These are phyloP conservation scores for Denticeps clupeoides DNA, from an alignment of 2,797 vertebrate genomes.

Conservation along the genomic window DNA sequence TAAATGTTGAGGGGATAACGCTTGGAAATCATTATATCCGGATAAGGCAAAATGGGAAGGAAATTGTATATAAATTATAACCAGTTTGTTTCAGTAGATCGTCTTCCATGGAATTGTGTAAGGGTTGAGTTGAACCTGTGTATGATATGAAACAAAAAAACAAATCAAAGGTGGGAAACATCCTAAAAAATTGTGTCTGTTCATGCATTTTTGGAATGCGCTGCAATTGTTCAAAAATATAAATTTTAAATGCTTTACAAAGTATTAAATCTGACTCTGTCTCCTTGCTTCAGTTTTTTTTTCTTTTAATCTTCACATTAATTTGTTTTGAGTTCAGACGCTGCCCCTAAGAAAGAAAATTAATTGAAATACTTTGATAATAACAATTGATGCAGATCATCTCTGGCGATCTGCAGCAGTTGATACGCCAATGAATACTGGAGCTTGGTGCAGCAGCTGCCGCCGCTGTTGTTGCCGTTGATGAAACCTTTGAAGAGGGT, in stretches of 20 bases:
- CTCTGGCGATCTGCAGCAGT: background rate
- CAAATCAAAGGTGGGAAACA: no score
- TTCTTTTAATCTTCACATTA: no score
- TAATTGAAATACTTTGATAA: no score
- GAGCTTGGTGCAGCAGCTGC: background rate
- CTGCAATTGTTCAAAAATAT: no score
- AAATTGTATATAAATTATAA: conserved; percentile 22
- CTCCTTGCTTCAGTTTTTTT: no score
- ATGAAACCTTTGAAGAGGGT: conserved; percentile 14
- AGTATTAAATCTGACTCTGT: no score
- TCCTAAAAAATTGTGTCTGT: background rate
- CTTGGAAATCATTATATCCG: conserved; percentile 24
- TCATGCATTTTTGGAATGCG: background rate
- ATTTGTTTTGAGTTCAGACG: no score
- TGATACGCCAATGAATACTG: background rate
- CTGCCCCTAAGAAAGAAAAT: no score
- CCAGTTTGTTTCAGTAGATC: conserved; percentile 16
- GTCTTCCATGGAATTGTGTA: conserved; percentile 13
- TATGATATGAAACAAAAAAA: no score
- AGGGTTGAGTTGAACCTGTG: background rate
- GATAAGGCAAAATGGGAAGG: conserved; percentile 15
- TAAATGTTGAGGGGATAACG: conserved; percentile 1
- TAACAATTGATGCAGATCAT: background rate
- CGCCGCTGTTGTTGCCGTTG: conserved; percentile 2
- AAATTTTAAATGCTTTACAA: no score